These are phyloP conservation scores for Axinella damicornis DNA, from an alignment of 37 sponge, comb jelly and placozoan species.

Conservation along the genomic window DNA sequence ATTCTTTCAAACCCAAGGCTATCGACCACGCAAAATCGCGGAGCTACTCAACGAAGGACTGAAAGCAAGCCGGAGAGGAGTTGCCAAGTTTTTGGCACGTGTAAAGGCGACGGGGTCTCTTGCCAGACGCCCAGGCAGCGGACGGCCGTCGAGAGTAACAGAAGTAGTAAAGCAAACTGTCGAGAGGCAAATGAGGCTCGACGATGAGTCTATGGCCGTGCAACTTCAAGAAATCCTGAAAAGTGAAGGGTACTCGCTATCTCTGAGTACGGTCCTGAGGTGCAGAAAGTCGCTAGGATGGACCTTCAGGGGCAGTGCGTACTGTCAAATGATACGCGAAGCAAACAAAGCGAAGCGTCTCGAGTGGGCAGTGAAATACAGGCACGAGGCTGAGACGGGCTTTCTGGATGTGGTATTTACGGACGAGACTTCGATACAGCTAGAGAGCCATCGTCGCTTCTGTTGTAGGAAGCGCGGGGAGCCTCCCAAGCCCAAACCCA, in stretches of 20 bases:
- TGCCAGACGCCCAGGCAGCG: too few relatives aligned
- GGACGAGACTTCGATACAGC: conserved; percentile 24
- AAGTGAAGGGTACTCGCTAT: neutral
- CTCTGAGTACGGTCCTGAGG: conserved; percentile 3
- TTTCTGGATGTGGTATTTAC: conserved; percentile 31
- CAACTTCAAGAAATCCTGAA: neutral
- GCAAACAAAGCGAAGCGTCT: conserved; percentile 27
- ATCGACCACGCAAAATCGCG: too few relatives aligned
- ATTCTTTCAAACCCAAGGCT: too few relatives aligned
- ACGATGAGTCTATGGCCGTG: neutral
- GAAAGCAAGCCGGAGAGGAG: too few relatives aligned
- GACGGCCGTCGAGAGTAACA: too few relatives aligned
- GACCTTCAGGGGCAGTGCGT: conserved; percentile 22
- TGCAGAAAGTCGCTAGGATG: neutral
- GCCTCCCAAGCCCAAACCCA: conserved; percentile 18
- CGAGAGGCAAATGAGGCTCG: neutral
- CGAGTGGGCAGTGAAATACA: conserved; percentile 26
- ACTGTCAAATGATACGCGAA: conserved; percentile 25
- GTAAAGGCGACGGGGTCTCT: too few relatives aligned
- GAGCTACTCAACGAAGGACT: too few relatives aligned
- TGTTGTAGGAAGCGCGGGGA: conserved; percentile 54
- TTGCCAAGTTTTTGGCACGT: too few relatives aligned
- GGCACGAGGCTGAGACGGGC: neutral
- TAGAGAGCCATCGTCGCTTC: conserved; percentile 29
- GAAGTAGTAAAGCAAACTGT: neutral